These are phyloP conservation scores for Anguilla pacifica DNA, from an alignment of 2,797 vertebrate species.

Conservation along the genomic window DNA sequence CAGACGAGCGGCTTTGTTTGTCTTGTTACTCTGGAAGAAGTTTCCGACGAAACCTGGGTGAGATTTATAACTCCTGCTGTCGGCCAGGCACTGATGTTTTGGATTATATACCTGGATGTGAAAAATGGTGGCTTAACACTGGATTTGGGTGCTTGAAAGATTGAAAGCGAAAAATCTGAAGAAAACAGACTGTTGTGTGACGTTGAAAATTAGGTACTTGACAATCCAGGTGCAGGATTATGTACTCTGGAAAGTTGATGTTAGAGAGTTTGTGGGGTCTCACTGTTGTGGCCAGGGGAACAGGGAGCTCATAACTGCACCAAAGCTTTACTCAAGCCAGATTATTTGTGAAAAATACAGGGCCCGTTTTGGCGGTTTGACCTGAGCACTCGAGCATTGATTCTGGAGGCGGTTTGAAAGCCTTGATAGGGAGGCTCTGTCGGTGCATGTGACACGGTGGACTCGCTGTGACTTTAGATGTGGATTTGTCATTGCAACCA, in stretches of 20 bases:
- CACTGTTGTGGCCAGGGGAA: background rate
- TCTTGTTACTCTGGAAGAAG: background rate
- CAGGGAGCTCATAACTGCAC: background rate
- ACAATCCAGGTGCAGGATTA: background rate
- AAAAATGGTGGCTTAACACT: background rate
- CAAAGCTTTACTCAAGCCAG: background rate
- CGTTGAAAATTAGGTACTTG: background rate
- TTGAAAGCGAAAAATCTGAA: background rate
- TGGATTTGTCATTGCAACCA: background rate
- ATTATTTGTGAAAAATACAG: background rate
- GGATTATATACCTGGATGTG: background rate
- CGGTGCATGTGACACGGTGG: background rate
- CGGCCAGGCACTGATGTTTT: background rate
- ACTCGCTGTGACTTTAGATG: background rate
- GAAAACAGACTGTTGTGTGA: background rate
- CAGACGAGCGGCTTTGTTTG: background rate
- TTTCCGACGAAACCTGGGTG: background rate
- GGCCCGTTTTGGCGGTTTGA: background rate
- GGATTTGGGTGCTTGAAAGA: background rate
- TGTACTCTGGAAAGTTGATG: background rate
- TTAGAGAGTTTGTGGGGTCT: background rate
- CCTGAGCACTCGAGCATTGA: background rate
- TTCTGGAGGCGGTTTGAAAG: background rate
- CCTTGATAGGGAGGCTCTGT: background rate
- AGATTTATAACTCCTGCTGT: slow-evolving; percentile 6